phyloP scores from a whole-genome alignment of 2,888 invertebrate genomes.

The Drosophila colorata region DNA sequence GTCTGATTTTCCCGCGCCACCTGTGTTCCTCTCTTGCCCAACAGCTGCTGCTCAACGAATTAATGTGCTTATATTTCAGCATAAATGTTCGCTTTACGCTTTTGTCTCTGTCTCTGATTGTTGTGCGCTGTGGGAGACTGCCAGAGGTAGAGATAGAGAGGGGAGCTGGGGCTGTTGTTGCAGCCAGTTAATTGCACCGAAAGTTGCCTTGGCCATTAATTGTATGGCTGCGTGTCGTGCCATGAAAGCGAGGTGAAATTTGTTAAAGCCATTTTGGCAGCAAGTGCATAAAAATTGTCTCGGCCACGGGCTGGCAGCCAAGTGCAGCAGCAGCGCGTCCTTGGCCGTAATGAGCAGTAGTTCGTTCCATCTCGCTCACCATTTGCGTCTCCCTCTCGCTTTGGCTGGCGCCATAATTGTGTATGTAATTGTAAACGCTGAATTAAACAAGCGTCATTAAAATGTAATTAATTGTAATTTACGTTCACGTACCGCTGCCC shows the following conservation, averaged over 20 bases:
- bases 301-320: slow-evolving; percentile 20
- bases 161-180: slow-evolving; percentile 16
- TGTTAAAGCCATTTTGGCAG: slow-evolving; percentile 70
- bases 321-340: slow-evolving; percentile 47
- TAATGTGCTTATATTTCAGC: slow-evolving; percentile 84
- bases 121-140: slow-evolving; percentile 11
- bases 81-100: slow-evolving; percentile 75
- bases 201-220: slow-evolving; percentile 62
- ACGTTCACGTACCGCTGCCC: slow-evolving; percentile 69
- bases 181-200: slow-evolving; percentile 56
- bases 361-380: slow-evolving; percentile 30
- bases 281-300: slow-evolving; percentile 60
- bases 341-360: slow-evolving; percentile 66
- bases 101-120: slow-evolving; percentile 64
- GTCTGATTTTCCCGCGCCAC: slow-evolving; percentile 59
- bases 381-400: slow-evolving; percentile 18
- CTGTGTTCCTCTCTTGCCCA: background rate
- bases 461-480: slow-evolving; percentile 84
- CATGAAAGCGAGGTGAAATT: slow-evolving; percentile 53
- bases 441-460: slow-evolving; percentile 84
- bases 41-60: slow-evolving; percentile 53
- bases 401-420: slow-evolving; percentile 71
- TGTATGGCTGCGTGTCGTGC: slow-evolving; percentile 44
- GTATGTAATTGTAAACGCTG: slow-evolving; percentile 81
- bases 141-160: background rate